Percentiles rank a stretch among this genome's conserved stretches.
phyloP scores from a whole-genome alignment of 1,140 invertebrate genomes.

The Panagrolaimus sp. region DNA sequence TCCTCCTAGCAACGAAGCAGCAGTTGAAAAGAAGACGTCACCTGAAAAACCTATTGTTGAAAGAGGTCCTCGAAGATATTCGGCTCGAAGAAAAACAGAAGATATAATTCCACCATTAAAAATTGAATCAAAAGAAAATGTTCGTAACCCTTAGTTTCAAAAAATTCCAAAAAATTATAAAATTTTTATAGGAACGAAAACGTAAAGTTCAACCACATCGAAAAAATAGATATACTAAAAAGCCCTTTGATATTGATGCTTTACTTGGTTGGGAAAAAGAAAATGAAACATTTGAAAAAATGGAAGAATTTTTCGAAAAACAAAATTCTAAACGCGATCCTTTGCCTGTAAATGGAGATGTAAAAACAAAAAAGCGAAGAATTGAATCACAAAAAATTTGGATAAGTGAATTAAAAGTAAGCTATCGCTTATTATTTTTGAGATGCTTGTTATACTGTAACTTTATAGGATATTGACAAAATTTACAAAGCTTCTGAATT shows the following conservation, averaged over 20 bases:
- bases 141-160: not conserved
- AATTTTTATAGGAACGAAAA: constrained; percentile 24
- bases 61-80: constrained; percentile 17
- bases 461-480: constrained; percentile 35
- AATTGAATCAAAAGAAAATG: constrained; percentile 4
- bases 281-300: constrained; percentile 19
- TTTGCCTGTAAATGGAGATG: constrained; percentile 9
- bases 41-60: constrained; percentile 12
- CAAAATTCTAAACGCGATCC: not conserved
- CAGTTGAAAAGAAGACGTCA: not conserved
- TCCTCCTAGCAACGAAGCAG: not conserved
- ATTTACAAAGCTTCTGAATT: constrained; percentile 35
- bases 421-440: not conserved
- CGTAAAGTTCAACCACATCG: constrained; percentile 25
- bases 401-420: constrained; percentile 35
- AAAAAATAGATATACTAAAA: constrained; percentile 28
- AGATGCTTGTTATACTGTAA: not conserved
- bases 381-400: constrained; percentile 35
- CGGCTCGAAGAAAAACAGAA: constrained; percentile 14
- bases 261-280: constrained; percentile 45
- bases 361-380: constrained; percentile 16
- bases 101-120: constrained; percentile 15
- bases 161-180: not conserved
- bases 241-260: constrained; percentile 40
- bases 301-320: constrained; percentile 30